A percentile compares a stretch with the other conserved stretches of the same genome.
Evolutionary conservation across 2,888 invertebrate genomes (phyloP).

Genomic region (Amphipyra berbera): DNA sequence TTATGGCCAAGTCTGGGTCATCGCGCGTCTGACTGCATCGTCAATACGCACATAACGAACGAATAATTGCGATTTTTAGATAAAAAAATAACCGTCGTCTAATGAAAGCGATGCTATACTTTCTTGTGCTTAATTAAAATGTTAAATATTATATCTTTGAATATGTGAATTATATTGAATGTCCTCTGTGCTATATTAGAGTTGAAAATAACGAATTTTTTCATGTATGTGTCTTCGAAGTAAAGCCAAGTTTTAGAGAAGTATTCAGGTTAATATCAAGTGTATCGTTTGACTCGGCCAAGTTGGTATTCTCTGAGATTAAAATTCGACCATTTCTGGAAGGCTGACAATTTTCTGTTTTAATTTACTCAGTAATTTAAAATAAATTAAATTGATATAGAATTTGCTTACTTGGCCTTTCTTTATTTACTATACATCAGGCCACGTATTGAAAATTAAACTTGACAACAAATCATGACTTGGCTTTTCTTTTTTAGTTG

Average conservation of each 20-base stretch:
- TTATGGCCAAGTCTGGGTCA: too few relatives aligned
- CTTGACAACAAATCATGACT: background rate
- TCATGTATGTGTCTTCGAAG: background rate
- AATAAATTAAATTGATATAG: background rate
- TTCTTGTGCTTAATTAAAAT: background rate
- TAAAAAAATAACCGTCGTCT: background rate
- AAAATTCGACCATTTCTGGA: too few relatives aligned
- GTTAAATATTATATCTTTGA: background rate
- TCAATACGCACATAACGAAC: too few relatives aligned
- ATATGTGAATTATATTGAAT: background rate
- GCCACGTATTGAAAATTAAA: background rate
- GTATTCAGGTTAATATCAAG: background rate
- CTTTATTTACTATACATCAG: background rate
- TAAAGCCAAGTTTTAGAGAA: background rate
- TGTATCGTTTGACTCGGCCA: too few relatives aligned
- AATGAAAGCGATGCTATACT: background rate
- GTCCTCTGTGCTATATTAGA: background rate
- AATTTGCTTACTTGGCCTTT: background rate
- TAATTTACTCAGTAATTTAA: background rate
- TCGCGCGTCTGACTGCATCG: too few relatives aligned
- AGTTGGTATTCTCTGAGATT: too few relatives aligned
- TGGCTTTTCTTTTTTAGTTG: background rate
- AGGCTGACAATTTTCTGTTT: too few relatives aligned
- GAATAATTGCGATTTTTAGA: too few relatives aligned
- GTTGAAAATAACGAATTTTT: background rate